Conservation (phyloP, 2,888 invertebrate genomes). For the Lepidochitona cinerea region DNA sequence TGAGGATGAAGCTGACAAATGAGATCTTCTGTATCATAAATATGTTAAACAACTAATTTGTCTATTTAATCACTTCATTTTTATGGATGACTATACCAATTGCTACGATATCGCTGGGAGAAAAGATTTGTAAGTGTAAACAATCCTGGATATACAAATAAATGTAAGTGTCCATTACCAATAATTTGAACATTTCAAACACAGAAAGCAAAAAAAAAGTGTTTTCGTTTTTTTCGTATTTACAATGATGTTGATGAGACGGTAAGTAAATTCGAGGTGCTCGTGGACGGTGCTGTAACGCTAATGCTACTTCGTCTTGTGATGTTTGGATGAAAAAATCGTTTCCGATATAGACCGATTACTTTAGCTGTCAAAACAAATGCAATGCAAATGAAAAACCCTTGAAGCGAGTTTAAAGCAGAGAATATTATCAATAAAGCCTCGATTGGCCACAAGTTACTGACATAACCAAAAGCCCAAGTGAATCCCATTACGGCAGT, state of each 20-base stretch:
- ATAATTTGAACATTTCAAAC: too few species aligned
- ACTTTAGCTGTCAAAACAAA: background rate
- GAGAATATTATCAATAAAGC: background rate
- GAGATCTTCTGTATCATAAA: too few species aligned
- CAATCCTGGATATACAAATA: too few species aligned
- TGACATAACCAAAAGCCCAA: background rate
- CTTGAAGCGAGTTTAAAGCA: background rate
- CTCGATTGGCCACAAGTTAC: background rate
- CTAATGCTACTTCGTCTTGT: background rate
- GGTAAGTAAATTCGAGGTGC: background rate
- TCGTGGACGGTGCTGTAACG: background rate
- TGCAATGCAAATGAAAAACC: background rate
- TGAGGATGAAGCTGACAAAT: too few species aligned
- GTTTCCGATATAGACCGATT: background rate
- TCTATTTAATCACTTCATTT: too few species aligned
- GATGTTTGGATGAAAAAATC: background rate
- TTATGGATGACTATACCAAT: too few species aligned
- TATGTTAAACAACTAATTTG: too few species aligned
- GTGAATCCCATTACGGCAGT: background rate
- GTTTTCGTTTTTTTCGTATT: too few species aligned
- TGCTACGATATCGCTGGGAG: too few species aligned
- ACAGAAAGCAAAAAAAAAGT: too few species aligned
- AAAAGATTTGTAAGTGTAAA: too few species aligned
- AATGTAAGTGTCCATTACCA: too few species aligned
- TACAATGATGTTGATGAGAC: background rate